phyloP scores from a whole-genome alignment of 2,113 vertebrate genomes.

The Megaceryle torquata region DNA sequence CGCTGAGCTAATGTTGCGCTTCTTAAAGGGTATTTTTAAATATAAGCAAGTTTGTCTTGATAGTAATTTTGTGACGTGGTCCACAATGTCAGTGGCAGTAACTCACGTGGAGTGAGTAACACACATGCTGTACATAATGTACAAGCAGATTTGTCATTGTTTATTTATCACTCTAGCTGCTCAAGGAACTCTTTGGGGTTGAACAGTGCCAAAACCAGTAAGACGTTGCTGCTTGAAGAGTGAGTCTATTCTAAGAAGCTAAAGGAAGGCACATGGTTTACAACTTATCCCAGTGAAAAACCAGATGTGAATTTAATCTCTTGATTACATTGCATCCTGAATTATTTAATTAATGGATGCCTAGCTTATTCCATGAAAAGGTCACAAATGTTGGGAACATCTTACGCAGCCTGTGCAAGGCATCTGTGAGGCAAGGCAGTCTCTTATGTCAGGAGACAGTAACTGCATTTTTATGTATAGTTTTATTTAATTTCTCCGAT shows the following conservation, averaged over 20 bases:
- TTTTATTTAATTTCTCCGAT: background rate
- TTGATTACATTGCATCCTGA: conserved; percentile 66
- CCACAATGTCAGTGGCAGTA: conserved; percentile 23
- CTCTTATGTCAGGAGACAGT: background rate
- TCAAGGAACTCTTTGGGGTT: conserved; percentile 40
- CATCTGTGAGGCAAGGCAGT: background rate
- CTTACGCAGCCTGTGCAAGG: background rate
- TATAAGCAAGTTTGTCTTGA: conserved; percentile 44
- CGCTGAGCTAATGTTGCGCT: background rate
- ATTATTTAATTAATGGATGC: conserved; percentile 68
- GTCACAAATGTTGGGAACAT: conserved; percentile 43
- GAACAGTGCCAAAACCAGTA: conserved; percentile 43
- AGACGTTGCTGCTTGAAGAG: background rate
- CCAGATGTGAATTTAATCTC: conserved; percentile 65
- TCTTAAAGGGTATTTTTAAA: background rate
- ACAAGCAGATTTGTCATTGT: conserved; percentile 60
- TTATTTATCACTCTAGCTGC: conserved; percentile 58
- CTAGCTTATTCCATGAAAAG: conserved; percentile 57
- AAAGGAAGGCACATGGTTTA: conserved; percentile 56
- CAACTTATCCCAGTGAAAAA: conserved; percentile 49
- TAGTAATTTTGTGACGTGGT: conserved; percentile 30
- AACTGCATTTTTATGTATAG: background rate
- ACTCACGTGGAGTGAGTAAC: background rate
- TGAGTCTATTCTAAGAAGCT: conserved; percentile 29
- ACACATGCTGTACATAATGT: conserved; percentile 57